A percentile compares a stretch with the other conserved stretches of the same genome.
Conservation (phyloP, 2,797 vertebrate species). For the Characodon lateralis region DNA sequence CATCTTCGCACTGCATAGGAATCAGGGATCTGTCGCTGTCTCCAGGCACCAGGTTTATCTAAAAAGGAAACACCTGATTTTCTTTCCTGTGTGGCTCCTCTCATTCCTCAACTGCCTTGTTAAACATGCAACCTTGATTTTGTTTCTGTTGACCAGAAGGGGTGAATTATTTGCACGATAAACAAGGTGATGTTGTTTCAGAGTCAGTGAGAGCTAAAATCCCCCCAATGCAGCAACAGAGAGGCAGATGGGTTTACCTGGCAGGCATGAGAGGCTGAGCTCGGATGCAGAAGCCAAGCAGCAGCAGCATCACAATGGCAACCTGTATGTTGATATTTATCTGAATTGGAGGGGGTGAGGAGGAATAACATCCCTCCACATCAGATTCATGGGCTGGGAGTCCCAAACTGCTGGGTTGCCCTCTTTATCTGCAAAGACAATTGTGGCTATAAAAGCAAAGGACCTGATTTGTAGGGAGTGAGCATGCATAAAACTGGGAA, state of each 20-base stretch:
- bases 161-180: slow-evolving; percentile 82
- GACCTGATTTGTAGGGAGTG: slow-evolving; percentile 61
- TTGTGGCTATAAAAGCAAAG: slow-evolving; percentile 64
- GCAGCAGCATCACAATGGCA: slow-evolving; percentile 53
- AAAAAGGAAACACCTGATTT: slow-evolving; percentile 75
- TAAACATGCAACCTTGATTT: slow-evolving; percentile 80
- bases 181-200: slow-evolving; percentile 79
- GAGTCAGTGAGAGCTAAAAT: slow-evolving; percentile 66
- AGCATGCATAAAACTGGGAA: slow-evolving; percentile 33
- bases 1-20: slow-evolving; percentile 73
- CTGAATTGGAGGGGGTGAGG: slow-evolving; percentile 12
- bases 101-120: slow-evolving; percentile 69
- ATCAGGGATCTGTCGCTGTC: slow-evolving; percentile 74
- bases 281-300: slow-evolving; percentile 44
- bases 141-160: slow-evolving; percentile 70
- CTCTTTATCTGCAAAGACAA: slow-evolving; percentile 70
- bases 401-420: slow-evolving; percentile 58
- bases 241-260: slow-evolving; percentile 72
- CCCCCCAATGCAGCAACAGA: slow-evolving; percentile 61
- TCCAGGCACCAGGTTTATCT: slow-evolving; percentile 75
- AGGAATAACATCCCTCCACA: slow-evolving; percentile 44
- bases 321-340: slow-evolving; percentile 54
- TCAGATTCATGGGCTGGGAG: slow-evolving; percentile 67
- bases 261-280: slow-evolving; percentile 65
- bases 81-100: slow-evolving; percentile 42